These are phyloP conservation scores for Dysdera silvatica DNA, from an alignment of 1,140 invertebrate species.

Conservation along the genomic window DNA sequence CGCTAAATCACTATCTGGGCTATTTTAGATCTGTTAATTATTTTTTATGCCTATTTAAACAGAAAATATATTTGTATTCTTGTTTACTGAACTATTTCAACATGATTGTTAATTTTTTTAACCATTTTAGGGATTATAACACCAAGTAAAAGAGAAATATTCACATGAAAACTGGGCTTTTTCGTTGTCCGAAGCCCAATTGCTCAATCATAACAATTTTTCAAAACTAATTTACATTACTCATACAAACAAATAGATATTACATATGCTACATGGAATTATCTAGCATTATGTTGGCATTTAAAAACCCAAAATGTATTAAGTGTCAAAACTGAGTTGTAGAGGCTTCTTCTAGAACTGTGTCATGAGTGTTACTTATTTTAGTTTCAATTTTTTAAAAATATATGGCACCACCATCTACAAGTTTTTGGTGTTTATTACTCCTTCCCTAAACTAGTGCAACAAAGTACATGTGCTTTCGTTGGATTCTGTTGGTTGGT, in stretches of 20 bases:
- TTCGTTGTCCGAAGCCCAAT: neutral
- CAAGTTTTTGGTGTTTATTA: neutral
- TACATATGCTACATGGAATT: no score
- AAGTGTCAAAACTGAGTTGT: neutral
- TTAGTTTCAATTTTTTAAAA: neutral
- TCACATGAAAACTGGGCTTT: neutral
- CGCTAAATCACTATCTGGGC: neutral
- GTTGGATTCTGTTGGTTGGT: no score
- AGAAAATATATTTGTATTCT: neutral
- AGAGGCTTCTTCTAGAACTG: neutral
- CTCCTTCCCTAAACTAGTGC: neutral
- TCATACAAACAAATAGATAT: no score
- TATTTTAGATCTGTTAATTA: neutral
- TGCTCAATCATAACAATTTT: no score
- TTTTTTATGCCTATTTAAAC: no score
- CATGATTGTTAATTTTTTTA: neutral
- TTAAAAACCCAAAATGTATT: neutral
- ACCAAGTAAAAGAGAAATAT: neutral
- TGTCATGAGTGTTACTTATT: neutral
- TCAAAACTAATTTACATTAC: no score
- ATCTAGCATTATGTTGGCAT: no score
- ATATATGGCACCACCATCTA: neutral
- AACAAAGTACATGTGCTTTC: no score
- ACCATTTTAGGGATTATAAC: neutral
- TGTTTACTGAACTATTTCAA: neutral